These are phyloP conservation scores for Antedon mediterranea DNA, from an alignment of 53 echinoderm and acorn worm genomes.

Conservation along the genomic window DNA sequence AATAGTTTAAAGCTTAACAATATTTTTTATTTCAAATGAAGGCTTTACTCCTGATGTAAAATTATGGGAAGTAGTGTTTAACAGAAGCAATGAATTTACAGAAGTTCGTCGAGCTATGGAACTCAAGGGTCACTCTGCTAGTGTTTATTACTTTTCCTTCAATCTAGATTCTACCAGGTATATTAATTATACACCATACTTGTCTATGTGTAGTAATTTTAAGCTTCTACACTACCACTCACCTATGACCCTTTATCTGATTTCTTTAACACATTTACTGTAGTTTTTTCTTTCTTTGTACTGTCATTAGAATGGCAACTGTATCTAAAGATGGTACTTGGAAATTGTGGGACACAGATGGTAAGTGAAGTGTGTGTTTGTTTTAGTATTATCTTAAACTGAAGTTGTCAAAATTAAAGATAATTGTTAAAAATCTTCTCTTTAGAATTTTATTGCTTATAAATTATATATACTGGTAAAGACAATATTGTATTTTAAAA, in stretches of 20 bases:
- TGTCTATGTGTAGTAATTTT: too few species aligned
- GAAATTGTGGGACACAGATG: conserved; percentile 95
- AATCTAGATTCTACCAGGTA: conserved; percentile 87
- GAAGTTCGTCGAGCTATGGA: conserved; percentile 89
- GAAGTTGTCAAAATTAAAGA: too few species aligned
- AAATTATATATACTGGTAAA: too few species aligned
- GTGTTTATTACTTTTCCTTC: conserved; percentile 87
- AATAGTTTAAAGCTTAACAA: neutral
- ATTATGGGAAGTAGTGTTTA: conserved; percentile 76
- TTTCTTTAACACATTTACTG: too few species aligned
- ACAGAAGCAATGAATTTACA: conserved; percentile 46
- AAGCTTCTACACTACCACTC: too few species aligned
- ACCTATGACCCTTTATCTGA: too few species aligned
- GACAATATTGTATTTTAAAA: too few species aligned
- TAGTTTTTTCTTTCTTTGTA: neutral
- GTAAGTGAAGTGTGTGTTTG: conserved; percentile 16
- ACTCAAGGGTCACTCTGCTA: conserved; percentile 86
- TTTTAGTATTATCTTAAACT: too few species aligned
- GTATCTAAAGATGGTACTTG: conserved; percentile 93
- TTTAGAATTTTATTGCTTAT: too few species aligned
- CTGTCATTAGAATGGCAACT: conserved; percentile 62
- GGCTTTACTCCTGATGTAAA: conserved; percentile 99
- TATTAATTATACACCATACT: neutral
- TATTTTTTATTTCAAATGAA: conserved; percentile 2
- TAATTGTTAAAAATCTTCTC: too few species aligned